These are phyloP conservation scores for Cheirogaleus medius DNA, from an alignment of 2,113 vertebrate species.

Conservation along the genomic window DNA sequence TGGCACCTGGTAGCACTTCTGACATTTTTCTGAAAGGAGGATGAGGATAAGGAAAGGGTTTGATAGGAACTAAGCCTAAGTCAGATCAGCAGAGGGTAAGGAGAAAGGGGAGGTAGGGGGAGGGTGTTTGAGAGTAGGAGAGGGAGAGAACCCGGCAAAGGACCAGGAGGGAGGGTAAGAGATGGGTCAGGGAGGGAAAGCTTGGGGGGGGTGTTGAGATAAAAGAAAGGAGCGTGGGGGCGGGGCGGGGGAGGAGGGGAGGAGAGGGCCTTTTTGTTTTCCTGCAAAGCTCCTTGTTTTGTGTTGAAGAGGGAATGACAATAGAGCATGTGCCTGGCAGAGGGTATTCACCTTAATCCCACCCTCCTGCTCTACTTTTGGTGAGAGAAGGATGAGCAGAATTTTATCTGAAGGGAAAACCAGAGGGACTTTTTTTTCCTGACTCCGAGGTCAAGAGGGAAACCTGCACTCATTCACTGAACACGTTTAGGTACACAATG, in stretches of 20 bases:
- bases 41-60: background rate
- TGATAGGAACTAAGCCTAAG: background rate
- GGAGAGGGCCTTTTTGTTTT: conserved; percentile 11
- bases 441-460: conserved; percentile 81
- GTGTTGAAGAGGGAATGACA: conserved; percentile 60
- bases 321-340: conserved; percentile 64
- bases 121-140: background rate
- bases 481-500: conserved; percentile 64
- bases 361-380: conserved; percentile 71
- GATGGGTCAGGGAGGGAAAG: background rate
- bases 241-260: background rate
- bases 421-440: conserved; percentile 50
- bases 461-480: conserved; percentile 64
- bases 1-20: background rate
- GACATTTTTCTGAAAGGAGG: background rate
- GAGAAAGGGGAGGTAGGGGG: background rate
- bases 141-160: background rate
- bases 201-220: background rate
- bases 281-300: conserved; percentile 24
- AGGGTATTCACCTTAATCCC: conserved; percentile 75
- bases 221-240: background rate
- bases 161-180: background rate
- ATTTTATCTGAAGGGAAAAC: conserved; percentile 71
- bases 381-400: conserved; percentile 51
- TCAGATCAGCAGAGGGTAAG: background rate